phyloP scores from a whole-genome alignment of 2,113 vertebrate genomes.

The Gavia stellata region DNA sequence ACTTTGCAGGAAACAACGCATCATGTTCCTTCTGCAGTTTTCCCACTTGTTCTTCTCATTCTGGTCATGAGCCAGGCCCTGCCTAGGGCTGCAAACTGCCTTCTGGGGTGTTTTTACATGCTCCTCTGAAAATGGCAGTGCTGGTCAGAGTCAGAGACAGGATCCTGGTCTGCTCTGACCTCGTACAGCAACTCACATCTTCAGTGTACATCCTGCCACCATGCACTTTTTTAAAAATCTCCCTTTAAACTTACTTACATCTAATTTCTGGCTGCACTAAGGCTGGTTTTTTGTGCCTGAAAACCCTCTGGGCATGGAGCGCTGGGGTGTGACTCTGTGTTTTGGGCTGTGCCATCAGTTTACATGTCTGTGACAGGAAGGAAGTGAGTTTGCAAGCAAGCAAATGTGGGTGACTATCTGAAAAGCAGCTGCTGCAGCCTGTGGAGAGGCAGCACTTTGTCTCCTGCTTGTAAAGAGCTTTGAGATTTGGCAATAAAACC shows the following conservation, averaged over 20 bases:
- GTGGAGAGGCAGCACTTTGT: constrained; percentile 16
- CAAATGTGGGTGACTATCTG: not conserved
- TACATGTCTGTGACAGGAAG: constrained; percentile 35
- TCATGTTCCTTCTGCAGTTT: not conserved
- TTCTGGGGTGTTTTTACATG: not conserved
- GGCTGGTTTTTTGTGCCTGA: not conserved
- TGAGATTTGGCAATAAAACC: constrained; percentile 71
- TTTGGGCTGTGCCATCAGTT: constrained; percentile 22
- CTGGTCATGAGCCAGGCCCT: not conserved
- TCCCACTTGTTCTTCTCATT: not conserved
- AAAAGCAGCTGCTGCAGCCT: constrained; percentile 20
- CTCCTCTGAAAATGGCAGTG: not conserved
- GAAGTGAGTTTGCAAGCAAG: constrained; percentile 37
- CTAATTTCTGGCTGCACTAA: not conserved
- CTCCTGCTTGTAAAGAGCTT: constrained; percentile 64
- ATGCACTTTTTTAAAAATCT: not conserved
- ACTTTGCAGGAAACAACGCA: not conserved
- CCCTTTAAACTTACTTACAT: not conserved
- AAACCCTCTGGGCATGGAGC: not conserved
- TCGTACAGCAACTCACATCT: not conserved
- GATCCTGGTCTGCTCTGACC: not conserved
- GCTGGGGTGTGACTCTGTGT: not conserved
- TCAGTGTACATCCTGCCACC: not conserved
- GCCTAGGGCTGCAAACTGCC: not conserved
- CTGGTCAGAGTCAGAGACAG: not conserved